phyloP scores from a whole-genome alignment of 2,113 vertebrate genomes.

The Oncorhynchus nerka region DNA sequence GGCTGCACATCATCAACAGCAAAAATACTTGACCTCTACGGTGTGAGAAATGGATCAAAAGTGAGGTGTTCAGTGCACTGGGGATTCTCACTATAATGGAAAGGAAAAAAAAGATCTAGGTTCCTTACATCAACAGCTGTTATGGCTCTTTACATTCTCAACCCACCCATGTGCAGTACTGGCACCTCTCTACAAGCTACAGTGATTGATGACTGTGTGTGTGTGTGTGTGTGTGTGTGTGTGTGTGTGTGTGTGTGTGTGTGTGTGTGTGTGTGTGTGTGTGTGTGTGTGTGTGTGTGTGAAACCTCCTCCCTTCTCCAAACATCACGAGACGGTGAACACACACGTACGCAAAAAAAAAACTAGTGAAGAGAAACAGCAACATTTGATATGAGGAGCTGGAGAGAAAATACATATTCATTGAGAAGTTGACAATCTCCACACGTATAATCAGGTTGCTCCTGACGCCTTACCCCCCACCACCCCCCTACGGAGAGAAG shows the following conservation, averaged over 20 bases:
- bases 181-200: neutral
- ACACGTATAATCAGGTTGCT: slow-evolving; percentile 39
- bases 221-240: neutral
- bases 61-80: neutral
- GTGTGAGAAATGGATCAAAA: slow-evolving; percentile 40
- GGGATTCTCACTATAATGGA: neutral
- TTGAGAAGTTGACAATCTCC: slow-evolving; percentile 4
- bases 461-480: slow-evolving; percentile 23
- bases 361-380: slow-evolving; percentile 19
- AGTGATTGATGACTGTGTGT: neutral
- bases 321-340: slow-evolving; percentile 24
- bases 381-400: neutral
- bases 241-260: neutral
- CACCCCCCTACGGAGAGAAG: slow-evolving; percentile 33
- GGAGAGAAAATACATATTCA: slow-evolving; percentile 19
- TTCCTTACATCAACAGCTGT: neutral
- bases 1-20: neutral
- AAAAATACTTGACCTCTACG: neutral
- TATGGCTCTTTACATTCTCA: neutral
- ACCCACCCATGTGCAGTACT: neutral
- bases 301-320: neutral
- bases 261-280: too few species aligned
- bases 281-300: too few species aligned
- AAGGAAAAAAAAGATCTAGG: slow-evolving; percentile 16
- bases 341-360: neutral